Base-by-base conservation (phyloP, 1,140 invertebrate species). In the Cyphomyrmex costatus region DNA sequence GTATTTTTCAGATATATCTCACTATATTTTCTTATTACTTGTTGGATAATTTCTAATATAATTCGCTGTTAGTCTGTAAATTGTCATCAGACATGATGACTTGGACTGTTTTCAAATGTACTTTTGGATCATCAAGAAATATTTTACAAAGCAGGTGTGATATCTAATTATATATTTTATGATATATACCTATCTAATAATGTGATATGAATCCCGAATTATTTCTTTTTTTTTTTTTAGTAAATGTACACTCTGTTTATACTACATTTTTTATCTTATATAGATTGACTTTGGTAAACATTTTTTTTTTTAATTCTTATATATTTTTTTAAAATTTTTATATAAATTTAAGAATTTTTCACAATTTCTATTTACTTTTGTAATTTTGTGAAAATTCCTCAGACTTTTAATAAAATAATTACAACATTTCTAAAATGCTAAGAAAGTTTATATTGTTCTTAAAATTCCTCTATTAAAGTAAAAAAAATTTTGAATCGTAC, bases 61-160 rank as follows among this genome's bases (percentile, higher is more conserved):
- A 66, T 4, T 68, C 3, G 1, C 4, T 24, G 46, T 49, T 24
- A 68, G 14, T 16, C 10, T 49, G 21, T 16, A 49, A 73, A 73
- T 53, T 53, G 70, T 12, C 14, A 46, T 24, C 8, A 24, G 46
- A 42, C 24, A 27, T 2, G 36, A 77, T 46, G 16, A 19, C 36
- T 21, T 27, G 42, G 21, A 63, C 42, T 19, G 24, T 46, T 63
- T 5, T 42, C 6, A 61, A 2, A 63, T 24, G 4, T 63, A 3
- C 42, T 19, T 8, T n/a, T 24, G 6, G 33, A 27, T 2, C 21
- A 4, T 42, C 36, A 1, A 61, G n/a, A 10, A 58, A 3, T 42
- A 19, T 60, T 77, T 56, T 73, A 3, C 21, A 2, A 73, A 77
- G 63, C 16, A 61, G 16, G 74, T 77, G 24, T 74, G 2, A 16